Conservation (phyloP, 1,140 invertebrate species). For the Ditylenchus dipsaci region DNA sequence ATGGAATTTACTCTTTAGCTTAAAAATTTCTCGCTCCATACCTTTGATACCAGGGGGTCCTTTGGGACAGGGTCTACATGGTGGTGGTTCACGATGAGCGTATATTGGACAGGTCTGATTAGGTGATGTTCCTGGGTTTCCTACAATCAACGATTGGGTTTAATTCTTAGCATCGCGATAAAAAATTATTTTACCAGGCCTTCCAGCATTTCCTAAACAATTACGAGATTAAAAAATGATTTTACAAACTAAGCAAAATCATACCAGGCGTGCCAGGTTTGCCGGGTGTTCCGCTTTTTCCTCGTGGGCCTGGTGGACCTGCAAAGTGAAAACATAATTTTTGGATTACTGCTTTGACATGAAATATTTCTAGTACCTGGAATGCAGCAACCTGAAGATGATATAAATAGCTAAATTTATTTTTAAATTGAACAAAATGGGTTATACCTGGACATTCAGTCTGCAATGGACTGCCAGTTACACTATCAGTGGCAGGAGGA, state of each 20-base stretch:
- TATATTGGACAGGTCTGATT: conserved; percentile 55
- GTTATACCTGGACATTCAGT: conserved; percentile 44
- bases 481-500: conserved; percentile 14
- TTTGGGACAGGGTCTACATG: conserved; percentile 55
- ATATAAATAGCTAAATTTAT: too few relatives aligned
- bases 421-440: background rate
- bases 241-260: background rate
- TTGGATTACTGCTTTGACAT: background rate
- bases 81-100: conserved; percentile 49
- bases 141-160: conserved; percentile 33
- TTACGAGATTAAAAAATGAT: conserved; percentile 1
- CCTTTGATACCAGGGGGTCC: conserved; percentile 57
- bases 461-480: conserved; percentile 50
- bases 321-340: conserved; percentile 35
- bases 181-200: conserved; percentile 38
- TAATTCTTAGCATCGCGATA: too few relatives aligned
- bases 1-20: background rate
- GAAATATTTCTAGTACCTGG: conserved; percentile 16
- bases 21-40: too few relatives aligned
- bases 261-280: conserved; percentile 31
- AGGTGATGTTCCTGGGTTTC: conserved; percentile 46
- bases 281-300: conserved; percentile 38
- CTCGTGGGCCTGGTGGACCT: conserved; percentile 47
- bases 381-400: conserved; percentile 47
- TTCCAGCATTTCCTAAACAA: conserved; percentile 45